A percentile compares a stretch with the other conserved stretches of the same genome.
Evolutionary conservation across 2,797 vertebrate species (phyloP).

Genomic region (Acanthurus tractus): DNA sequence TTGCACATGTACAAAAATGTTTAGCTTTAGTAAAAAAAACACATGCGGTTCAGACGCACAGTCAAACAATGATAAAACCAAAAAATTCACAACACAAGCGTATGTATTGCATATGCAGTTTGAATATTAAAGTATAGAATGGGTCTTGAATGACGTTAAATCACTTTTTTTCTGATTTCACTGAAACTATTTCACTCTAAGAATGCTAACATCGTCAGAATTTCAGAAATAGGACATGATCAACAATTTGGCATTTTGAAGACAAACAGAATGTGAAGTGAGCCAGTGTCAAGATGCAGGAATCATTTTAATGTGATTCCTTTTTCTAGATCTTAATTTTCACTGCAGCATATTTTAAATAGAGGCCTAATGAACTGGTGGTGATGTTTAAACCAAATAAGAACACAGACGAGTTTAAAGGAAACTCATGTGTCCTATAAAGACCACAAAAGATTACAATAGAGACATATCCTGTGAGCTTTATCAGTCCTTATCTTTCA

Average conservation of each 20-base stretch:
- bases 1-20: neutral
- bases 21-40: neutral
- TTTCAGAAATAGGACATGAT: neutral
- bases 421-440: neutral
- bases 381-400: neutral
- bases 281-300: too few species aligned
- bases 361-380: neutral
- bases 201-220: neutral
- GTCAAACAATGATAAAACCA: neutral
- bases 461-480: slow-evolving; percentile 23
- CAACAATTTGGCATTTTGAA: neutral
- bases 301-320: neutral
- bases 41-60: neutral
- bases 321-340: neutral
- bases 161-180: neutral
- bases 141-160: too few species aligned
- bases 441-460: neutral
- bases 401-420: neutral
- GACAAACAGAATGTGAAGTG: neutral
- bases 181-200: neutral
- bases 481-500: slow-evolving; percentile 63
- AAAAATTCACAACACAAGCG: neutral
- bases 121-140: neutral
- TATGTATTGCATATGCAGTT: neutral
- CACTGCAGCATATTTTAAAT: neutral